Evolutionary conservation across 2,113 vertebrate species (phyloP), one percentile per base, ranked within the genome.

Genomic region (Callospermophilus lateralis): DNA sequence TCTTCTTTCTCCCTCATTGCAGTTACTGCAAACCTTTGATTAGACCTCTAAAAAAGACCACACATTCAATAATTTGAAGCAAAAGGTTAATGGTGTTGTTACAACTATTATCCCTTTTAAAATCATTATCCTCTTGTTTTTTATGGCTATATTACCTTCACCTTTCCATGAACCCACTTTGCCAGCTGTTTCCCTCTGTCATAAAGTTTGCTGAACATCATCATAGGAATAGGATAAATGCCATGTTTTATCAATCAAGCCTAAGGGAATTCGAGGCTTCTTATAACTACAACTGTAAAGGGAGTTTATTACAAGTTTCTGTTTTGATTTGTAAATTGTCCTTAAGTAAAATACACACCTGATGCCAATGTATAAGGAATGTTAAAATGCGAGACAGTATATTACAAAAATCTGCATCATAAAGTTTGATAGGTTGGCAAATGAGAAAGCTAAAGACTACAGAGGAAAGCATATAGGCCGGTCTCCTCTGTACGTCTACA

Each of bases 131-230:
- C 98, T 98, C 99, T 99, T 99, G 99, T 99, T 99, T 99, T 99
- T 99, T 99, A 98, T 99, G 99, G 99, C 99, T 99, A 98, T 99
- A 99, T 99, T 99, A 99, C 99, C 99, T 99, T 99, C 99, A 99
- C 99, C 99, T 99, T 99, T 99, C 98, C 81, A 97, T 99, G 99
- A 99, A 99, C 99, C 99, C 99, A 99, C 99, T 99, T 99, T 98
- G 99, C 99, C 99, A 99, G 99, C 99, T 99, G 99, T 99, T 98
- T 98, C 99, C 98, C 98, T 99, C 98, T 95, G 98, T 99, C 99
- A 99, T 99, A 99, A 99, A 99, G 99, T 99, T 99, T 99, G 99
- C 98, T 98, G 99, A 99, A 99, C 99, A 99, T 99, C 99, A 99
- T 99, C 98, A 97, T 97, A 98, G 98, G 99, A 99, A 99, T 98